Evolutionary conservation across 2,797 vertebrate species (phyloP).

Genomic region (Geotrypetes seraphini): DNA sequence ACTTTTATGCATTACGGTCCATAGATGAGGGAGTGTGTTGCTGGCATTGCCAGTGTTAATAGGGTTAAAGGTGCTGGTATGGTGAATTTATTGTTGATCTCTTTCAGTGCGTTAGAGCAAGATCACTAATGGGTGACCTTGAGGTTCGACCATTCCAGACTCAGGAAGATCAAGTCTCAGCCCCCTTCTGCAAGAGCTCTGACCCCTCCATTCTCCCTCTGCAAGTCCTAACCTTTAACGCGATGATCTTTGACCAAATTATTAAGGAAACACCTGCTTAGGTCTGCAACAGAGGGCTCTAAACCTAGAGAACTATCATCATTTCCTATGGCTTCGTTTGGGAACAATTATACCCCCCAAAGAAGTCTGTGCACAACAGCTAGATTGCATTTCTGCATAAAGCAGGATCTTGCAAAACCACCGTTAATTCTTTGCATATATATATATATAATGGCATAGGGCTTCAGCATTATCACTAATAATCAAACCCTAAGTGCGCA

Average conservation of each 20-base stretch:
- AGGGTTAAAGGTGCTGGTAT: slow-evolving; percentile 88
- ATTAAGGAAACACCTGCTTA: slow-evolving; percentile 98
- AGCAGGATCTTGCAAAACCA: too few species aligned
- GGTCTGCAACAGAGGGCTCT: slow-evolving; percentile 62
- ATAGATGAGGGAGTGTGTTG: slow-evolving; percentile 57
- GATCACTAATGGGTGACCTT: slow-evolving; percentile 99
- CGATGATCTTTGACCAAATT: slow-evolving; percentile 98
- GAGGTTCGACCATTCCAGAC: slow-evolving; percentile 84
- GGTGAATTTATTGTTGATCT: slow-evolving; percentile 86
- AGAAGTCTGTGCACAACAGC: slow-evolving; percentile 65
- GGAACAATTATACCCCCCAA: slow-evolving; percentile 51
- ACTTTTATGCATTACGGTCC: slow-evolving; percentile 45
- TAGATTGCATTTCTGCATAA: too few species aligned
- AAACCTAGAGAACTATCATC: slow-evolving; percentile 57
- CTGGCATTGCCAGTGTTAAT: slow-evolving; percentile 74
- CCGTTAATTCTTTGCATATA: too few species aligned
- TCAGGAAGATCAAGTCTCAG: slow-evolving; percentile 84
- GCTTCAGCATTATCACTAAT: too few species aligned
- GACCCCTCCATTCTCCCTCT: slow-evolving; percentile 79
- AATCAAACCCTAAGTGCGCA: too few species aligned
- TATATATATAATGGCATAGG: too few species aligned
- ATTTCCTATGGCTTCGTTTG: slow-evolving; percentile 76
- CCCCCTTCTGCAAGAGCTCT: slow-evolving; percentile 68
- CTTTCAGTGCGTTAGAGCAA: slow-evolving; percentile 65
- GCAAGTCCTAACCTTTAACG: slow-evolving; percentile 88